phyloP scores from a whole-genome alignment of 2,888 invertebrate species.

The Orthonevra nobilis region DNA sequence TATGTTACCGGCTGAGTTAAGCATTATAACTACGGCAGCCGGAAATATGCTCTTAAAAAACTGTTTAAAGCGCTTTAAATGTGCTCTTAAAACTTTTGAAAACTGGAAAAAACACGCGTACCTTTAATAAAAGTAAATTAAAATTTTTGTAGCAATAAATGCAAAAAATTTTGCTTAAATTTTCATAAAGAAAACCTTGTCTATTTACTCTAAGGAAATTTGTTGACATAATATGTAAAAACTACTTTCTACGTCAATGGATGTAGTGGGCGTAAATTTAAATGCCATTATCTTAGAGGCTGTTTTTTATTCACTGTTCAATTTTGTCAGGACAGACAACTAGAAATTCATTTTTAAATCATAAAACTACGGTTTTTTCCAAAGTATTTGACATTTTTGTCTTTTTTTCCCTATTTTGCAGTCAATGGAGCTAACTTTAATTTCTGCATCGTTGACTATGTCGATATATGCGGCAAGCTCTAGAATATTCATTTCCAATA shows the following conservation, averaged over 20 bases:
- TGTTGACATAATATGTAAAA: no score
- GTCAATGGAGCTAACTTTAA: slow-evolving; percentile 3
- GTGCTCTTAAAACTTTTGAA: no score
- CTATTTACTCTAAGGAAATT: slow-evolving; percentile 6
- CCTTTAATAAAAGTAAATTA: no score
- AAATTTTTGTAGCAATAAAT: not conserved
- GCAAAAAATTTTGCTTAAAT: slow-evolving; percentile 1
- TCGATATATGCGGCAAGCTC: slow-evolving; percentile 13
- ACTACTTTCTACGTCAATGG: slow-evolving; percentile 7
- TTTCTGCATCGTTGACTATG: slow-evolving; percentile 6
- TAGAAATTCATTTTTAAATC: slow-evolving; percentile 2
- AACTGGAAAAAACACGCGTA: no score
- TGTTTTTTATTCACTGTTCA: slow-evolving; percentile 5
- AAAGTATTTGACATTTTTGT: not conserved
- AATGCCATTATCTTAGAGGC: slow-evolving; percentile 15
- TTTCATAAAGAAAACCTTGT: slow-evolving; percentile 10
- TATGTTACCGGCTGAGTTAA: no score
- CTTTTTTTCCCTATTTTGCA: no score
- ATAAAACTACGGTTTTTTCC: slow-evolving; percentile 5
- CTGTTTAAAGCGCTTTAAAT: no score
- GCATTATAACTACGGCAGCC: no score
- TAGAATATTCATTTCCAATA: not conserved
- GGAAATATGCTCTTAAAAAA: no score
- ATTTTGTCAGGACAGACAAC: slow-evolving; percentile 9
- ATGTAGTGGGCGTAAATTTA: slow-evolving; percentile 14